Evolutionary conservation across 2,888 invertebrate species (phyloP).

Genomic region (Agonopterix alstromeriana): DNA sequence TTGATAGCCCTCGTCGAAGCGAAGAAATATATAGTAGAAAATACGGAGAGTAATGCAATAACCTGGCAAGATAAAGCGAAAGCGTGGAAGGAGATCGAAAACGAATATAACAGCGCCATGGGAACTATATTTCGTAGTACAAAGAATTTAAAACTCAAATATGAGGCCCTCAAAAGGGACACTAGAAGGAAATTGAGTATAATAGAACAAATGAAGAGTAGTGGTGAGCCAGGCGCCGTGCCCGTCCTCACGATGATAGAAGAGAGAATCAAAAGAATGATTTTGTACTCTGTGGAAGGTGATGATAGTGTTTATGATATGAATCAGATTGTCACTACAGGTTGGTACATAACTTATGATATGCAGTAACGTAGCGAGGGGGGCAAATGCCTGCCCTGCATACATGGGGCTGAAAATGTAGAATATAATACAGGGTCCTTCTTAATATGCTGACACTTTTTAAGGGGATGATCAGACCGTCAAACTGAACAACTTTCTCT

Average conservation of each 20-base stretch:
- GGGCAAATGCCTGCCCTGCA: too few relatives aligned
- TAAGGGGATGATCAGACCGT: too few relatives aligned
- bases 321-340: too few relatives aligned
- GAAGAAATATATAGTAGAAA: constrained; percentile 10
- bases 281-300: constrained; percentile 3
- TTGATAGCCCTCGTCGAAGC: constrained; percentile 5
- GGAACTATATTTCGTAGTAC: constrained; percentile 1
- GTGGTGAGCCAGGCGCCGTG: neutral
- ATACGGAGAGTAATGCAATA: constrained; percentile 11
- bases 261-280: constrained; percentile 6
- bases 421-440: too few relatives aligned
- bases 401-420: too few relatives aligned
- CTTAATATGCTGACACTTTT: too few relatives aligned
- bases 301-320: neutral
- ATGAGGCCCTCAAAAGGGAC: constrained; percentile 10
- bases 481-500: too few relatives aligned
- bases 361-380: too few relatives aligned
- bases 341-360: too few relatives aligned
- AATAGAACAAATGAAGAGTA: neutral
- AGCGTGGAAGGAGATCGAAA: constrained; percentile 11
- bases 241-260: constrained; percentile 1
- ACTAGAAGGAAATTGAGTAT: constrained; percentile 7
- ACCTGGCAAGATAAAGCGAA: constrained; percentile 11
- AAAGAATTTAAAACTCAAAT: constrained; percentile 11
- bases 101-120: constrained; percentile 7